These are phyloP conservation scores for Archips xylosteana DNA, from an alignment of 2,888 invertebrate species.

Conservation along the genomic window DNA sequence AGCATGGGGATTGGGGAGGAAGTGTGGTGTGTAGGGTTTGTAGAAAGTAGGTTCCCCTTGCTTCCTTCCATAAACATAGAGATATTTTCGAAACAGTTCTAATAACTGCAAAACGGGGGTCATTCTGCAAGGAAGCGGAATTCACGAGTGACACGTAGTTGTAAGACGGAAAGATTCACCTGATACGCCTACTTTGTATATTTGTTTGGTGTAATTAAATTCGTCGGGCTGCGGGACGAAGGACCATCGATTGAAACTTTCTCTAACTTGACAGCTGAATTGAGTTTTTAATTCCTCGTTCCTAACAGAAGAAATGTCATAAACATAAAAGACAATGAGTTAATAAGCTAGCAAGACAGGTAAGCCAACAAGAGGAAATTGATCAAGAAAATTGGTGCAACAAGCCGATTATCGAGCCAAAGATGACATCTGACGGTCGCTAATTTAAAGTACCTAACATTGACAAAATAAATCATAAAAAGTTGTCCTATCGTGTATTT, in stretches of 20 bases:
- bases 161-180: conserved; percentile 32
- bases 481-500: background rate
- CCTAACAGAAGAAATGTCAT: background rate
- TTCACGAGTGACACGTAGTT: conserved; percentile 33
- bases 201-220: conserved; percentile 26
- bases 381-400: too few species aligned
- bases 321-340: background rate
- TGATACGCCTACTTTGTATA: conserved; percentile 36
- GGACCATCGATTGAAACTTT: conserved; percentile 1
- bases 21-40: conserved; percentile 26
- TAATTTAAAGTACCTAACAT: background rate
- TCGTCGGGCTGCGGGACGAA: conserved; percentile 23
- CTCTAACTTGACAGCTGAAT: background rate
- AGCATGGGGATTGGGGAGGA: conserved; percentile 16
- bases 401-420: background rate
- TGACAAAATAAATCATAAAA: background rate
- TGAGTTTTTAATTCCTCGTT: background rate
- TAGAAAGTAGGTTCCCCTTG: conserved; percentile 34
- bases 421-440: background rate
- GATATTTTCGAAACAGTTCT: conserved; percentile 2
- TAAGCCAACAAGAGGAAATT: background rate
- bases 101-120: background rate
- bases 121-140: background rate
- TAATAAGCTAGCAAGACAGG: too few species aligned
- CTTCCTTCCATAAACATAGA: conserved; percentile 27